Percentiles rank a stretch among this genome's conserved stretches.
These are phyloP conservation scores for Pithys albifrons DNA, from an alignment of 2,113 vertebrate species.

Conservation along the genomic window DNA sequence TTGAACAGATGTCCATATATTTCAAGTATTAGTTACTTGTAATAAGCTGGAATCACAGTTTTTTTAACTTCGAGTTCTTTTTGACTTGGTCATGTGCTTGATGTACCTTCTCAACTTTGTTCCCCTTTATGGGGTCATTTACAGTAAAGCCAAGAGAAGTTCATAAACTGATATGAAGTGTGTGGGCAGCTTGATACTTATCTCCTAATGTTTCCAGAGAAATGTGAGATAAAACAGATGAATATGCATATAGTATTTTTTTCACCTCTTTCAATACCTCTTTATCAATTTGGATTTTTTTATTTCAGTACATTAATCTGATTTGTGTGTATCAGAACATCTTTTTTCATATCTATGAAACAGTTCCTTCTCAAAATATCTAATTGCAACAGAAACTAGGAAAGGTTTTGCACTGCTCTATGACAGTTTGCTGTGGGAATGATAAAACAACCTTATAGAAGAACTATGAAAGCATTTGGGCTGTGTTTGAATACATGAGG, in stretches of 20 bases:
- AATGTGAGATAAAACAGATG: background rate
- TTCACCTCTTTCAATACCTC: background rate
- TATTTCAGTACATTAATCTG: slow-evolving; percentile 11
- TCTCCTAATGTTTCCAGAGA: background rate
- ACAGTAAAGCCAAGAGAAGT: background rate
- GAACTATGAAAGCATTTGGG: background rate
- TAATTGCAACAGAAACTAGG: slow-evolving; percentile 19
- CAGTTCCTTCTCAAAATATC: slow-evolving; percentile 16
- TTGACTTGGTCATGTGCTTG: background rate
- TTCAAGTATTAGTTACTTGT: background rate
- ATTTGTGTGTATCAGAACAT: background rate
- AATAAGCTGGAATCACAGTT: background rate
- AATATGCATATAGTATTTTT: background rate
- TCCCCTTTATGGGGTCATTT: background rate
- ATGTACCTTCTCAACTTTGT: background rate
- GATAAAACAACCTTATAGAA: background rate
- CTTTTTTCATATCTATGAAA: background rate
- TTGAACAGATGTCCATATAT: background rate
- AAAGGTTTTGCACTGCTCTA: background rate
- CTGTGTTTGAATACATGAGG: background rate
- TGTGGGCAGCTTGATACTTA: background rate
- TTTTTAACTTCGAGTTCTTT: background rate
- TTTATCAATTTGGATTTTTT: background rate
- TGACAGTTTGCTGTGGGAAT: background rate
- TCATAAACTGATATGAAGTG: background rate